Base-by-base conservation (phyloP, 2,797 vertebrate species). In the Pantherophis vulpinus region DNA sequence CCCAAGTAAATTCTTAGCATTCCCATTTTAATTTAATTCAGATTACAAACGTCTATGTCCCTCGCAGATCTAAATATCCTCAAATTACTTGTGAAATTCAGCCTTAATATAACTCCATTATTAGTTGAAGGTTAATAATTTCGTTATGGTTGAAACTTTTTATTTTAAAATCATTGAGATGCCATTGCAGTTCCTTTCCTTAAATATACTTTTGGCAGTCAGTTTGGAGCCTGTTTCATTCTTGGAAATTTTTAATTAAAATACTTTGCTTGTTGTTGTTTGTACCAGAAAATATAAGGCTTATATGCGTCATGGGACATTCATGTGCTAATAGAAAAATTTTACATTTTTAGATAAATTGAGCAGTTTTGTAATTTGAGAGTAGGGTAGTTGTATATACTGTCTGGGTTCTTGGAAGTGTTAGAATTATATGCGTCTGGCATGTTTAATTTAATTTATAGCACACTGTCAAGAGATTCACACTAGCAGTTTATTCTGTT, bases 291-390 rank as follows among this genome's bases (percentile, higher is more conserved):
- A 93, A 87, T 93, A 90, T 91, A 93, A 60, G 89, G 16, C 20
- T 10, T 89, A n/a, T 83, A 87, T 59, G 27, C 63, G 11, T 87
- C 55, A 91, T 58, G 61, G 55, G 16, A 56, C 54, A 91, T 91
- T 66, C n/a, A 56, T 23, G 42, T 42, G 23, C 54, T 83, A 51
- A 61, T 23, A 56, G 54, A 74, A 88, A 25, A 16, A 27, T 2
- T 12, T 60, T 47, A 90, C 93, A 70, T 93, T 91, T 93, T 14
- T 47, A 92, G 86, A 94, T 94, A 29, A 4, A 83, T 95, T 95
- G 94, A 89, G n/a, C 32, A 29, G 58, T 1, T 0, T 60, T 93
- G 27, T 94, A 23, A 90, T 27, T 90, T 58, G 58, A 74, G n/a
- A 70, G 29, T 60, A 47, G 74, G 20, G 20, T n/a, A 16, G 0